Base-by-base conservation (phyloP, 2,888 invertebrate species). In the Chirona hameri region DNA sequence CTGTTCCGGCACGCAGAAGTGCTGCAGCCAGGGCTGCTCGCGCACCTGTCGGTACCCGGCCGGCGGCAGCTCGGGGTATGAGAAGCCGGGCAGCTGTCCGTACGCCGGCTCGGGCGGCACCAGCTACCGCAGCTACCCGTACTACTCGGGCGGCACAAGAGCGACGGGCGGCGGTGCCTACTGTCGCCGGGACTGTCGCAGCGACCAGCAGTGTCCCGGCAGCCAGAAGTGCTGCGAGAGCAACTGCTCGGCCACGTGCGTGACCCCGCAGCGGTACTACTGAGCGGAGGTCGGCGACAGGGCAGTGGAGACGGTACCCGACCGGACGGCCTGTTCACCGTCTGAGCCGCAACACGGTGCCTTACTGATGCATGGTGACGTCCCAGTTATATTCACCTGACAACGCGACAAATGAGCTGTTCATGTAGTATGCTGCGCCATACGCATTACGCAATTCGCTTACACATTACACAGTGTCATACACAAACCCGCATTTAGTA, bases 181-280 rank as follows among this genome's bases (percentile, higher is more conserved):
- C 76, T 76, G 76, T 39, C 31, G 76, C 18, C 76, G 39, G 21
- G 76, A 76, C 39, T 76, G 76, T 39, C 3, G 39, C 39, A 14
- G 29, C 31, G 76, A 76, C 76, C 18, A 14, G 24, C 31, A 76
- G 76, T 76, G 76, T 39, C 76, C 76, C 5, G 76, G 39, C 76
- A 76, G 76, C 76, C 76, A 76, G 76, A 76, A 76, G 39, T 76
- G 76, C 76, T 76, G 76, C 76, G 39, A 76, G 39, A 15, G 21
- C 76, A 27, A 76, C 76, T 76, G 76, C 76, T 76, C 76, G 12
- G 29, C 76, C 31, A 39, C 39, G 7, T 76, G 76, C 21, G 39
- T 76, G 31, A 21, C 31, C 0, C 76, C 76, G 9, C 76, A 76
- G 39, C 76, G 76, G 0, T 76, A 76, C 76, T 76, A 76, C 39